Percentiles rank a stretch among this genome's conserved stretches.
These are phyloP conservation scores for Eurystomus gularis DNA, from an alignment of 2,113 vertebrate species.

Conservation along the genomic window DNA sequence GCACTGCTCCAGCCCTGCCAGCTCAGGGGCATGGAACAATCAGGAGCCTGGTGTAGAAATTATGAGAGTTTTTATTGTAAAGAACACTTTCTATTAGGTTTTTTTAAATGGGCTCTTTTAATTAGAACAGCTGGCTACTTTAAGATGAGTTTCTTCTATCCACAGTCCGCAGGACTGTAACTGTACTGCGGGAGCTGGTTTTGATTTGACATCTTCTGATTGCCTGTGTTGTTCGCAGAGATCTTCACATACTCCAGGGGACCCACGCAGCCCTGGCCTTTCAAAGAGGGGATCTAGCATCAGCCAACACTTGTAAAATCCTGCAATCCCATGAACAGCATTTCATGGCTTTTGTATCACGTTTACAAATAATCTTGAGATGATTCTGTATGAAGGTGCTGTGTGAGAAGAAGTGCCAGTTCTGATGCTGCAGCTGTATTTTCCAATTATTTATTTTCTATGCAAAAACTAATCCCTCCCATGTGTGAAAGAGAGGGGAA, in stretches of 20 bases:
- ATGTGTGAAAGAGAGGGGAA: fast-evolving
- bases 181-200: neutral
- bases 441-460: neutral
- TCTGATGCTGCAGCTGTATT: neutral
- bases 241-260: neutral
- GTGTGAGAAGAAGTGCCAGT: neutral
- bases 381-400: neutral
- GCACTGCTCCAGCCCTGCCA: neutral
- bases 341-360: neutral
- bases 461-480: neutral
- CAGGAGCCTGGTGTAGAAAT: neutral
- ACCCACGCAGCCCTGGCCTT: neutral
- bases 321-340: neutral
- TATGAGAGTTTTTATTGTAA: neutral
- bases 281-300: neutral
- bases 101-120: neutral
- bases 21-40: neutral
- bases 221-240: neutral
- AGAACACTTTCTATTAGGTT: neutral
- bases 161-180: neutral
- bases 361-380: neutral
- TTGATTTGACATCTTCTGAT: neutral
- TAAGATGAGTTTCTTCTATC: neutral
- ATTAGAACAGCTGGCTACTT: neutral
- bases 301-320: neutral